Evolutionary conservation across 2,888 invertebrate genomes (phyloP), one percentile per base, ranked within the genome.

Genomic region (Amaurobius ferox): DNA sequence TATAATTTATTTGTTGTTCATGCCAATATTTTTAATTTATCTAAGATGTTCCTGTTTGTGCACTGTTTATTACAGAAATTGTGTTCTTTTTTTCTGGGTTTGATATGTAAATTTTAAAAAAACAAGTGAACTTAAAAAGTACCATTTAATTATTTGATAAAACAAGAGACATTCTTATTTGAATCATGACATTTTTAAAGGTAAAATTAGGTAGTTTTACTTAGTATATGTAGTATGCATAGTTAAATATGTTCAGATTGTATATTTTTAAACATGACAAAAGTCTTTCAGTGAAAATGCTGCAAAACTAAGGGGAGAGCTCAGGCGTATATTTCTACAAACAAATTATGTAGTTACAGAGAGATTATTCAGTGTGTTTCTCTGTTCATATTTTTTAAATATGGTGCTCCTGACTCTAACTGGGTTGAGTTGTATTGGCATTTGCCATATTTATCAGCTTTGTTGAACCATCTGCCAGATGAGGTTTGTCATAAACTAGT

Each of bases 1-100:
- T 55, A 23, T 55, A 55, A 55, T 55, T 55, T 55, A 55, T 55
- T 55, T 55, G 23, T 55, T 23, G 23, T 55, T 55, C 23, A 55
- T 1, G 23, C 55, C 9, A 23, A 23, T 55, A n/a, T 55, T 23
- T 55, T 7, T 44, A 44, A 9, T 44, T 44, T 2, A 2, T 7
- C n/a, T 44, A 9, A 44, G 6, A 44, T 44, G 16, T 16, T 44
- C 13, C 6, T 44, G 6, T 5, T 44, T 16, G 11, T 16, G 2
- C 44, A 9, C 16, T 16, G 11, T 44, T 16, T 44, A 2, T 44
- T 2, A 44, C 16, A 16, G 16, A 16, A 2, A 9, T 44, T 44
- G 6, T 44, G 2, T 44, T 44, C 16, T 9, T 44, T 44, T 44
- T 44, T 9, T 44, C 16, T 44, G 13, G n/a, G 11, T 44, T 35